phyloP scores from a whole-genome alignment of 2,888 invertebrate genomes.

The Luperina nickerlii region DNA sequence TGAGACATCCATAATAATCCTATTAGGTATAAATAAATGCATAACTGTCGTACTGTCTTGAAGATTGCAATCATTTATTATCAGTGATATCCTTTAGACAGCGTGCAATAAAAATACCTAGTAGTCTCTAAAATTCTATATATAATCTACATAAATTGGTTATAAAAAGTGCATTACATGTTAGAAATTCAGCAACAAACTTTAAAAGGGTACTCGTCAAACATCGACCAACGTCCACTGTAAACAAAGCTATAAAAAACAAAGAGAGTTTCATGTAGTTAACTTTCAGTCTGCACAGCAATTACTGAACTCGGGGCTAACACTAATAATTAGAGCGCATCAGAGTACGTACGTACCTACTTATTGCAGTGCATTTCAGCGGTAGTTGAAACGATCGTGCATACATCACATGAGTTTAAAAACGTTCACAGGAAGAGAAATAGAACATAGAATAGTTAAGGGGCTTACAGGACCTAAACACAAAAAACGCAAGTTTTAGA shows the following conservation, averaged over 20 bases:
- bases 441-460: not conserved
- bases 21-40: not conserved
- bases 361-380: not conserved
- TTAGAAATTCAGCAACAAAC: not conserved
- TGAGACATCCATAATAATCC: not conserved
- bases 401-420: constrained; percentile 26
- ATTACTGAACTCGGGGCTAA: constrained; percentile 31
- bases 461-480: no score
- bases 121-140: not conserved
- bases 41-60: not conserved
- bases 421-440: not conserved
- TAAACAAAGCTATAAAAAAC: constrained; percentile 12
- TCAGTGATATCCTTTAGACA: not conserved
- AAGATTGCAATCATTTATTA: not conserved
- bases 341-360: not conserved
- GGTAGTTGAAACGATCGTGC: constrained; percentile 25
- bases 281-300: constrained; percentile 10
- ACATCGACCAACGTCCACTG: not conserved
- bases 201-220: not conserved
- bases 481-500: no score
- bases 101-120: not conserved
- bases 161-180: not conserved
- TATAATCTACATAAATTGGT: not conserved
- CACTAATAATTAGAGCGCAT: constrained; percentile 36
- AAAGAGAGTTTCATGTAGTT: constrained; percentile 4